Evolutionary conservation across 2,888 invertebrate species (phyloP).

Genomic region (Elmis aenea): DNA sequence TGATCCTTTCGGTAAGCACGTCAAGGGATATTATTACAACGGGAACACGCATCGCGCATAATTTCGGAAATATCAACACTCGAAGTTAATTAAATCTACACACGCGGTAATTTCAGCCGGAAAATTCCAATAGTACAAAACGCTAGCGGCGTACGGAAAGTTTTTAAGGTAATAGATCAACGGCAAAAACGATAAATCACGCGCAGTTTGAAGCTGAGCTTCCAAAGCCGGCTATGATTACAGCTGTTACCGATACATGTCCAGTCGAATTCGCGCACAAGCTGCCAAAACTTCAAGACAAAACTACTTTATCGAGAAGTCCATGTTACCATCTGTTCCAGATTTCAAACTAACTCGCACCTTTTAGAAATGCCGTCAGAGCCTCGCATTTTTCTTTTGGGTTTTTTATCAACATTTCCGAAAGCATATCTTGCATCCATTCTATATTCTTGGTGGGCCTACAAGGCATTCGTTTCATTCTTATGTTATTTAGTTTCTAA

Average conservation of each 20-base stretch:
- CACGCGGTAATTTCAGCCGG: too few species aligned
- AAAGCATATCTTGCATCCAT: constrained; percentile 13
- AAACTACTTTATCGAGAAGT: constrained; percentile 31
- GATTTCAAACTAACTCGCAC: constrained; percentile 26
- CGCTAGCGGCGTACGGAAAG: too few species aligned
- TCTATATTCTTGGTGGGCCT: constrained; percentile 8
- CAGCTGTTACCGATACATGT: constrained; percentile 35
- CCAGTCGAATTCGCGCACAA: constrained; percentile 24
- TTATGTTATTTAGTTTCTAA: constrained; percentile 12
- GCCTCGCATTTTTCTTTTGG: constrained; percentile 15
- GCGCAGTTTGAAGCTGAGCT: constrained; percentile 2
- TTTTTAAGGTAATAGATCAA: too few species aligned
- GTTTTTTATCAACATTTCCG: constrained; percentile 9
- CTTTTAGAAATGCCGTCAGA: constrained; percentile 15
- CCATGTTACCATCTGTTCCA: constrained; percentile 32
- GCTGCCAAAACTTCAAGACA: constrained; percentile 24
- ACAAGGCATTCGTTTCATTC: constrained; percentile 10
- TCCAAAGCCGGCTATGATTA: constrained; percentile 3
- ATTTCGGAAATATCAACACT: too few species aligned
- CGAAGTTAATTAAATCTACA: too few species aligned
- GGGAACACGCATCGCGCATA: too few species aligned
- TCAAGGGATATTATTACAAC: too few species aligned
- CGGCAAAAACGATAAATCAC: too few species aligned
- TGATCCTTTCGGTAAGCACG: too few species aligned
- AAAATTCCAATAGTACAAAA: too few species aligned